Base-by-base conservation (phyloP, 2,797 vertebrate genomes). In the Euthynnus affinis region DNA sequence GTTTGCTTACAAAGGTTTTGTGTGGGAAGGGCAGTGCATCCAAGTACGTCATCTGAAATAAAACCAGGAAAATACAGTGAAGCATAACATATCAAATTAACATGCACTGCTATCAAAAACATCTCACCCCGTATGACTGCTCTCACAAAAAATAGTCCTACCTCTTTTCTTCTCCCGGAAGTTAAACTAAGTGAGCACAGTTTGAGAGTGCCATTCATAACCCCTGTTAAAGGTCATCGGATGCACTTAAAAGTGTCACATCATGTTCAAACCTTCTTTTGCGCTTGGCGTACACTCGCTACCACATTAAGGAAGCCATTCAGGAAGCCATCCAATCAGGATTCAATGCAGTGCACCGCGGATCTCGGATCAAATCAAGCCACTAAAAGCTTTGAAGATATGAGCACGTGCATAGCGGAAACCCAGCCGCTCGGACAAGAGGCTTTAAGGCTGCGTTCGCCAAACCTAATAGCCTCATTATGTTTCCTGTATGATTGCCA, bases 391-490 rank as follows among this genome's bases (percentile, higher is more conserved):
- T 89, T 83, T 82, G 74, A 83, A 83, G 80, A 78, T 51, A 29
- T 9, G 56, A 42, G 72, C 74, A 4, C 2, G 66, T 80, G 80
- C 63, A 6, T 2, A 56, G 81, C 44, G 57, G 74, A 79, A 81
- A 77, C 49, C 71, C 63, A 71, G 73, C 76, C 69, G 29, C 58
- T 63, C 20, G 46, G 66, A 86, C 71, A 49, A 78, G 80, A 71
- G 80, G 69, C 78, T 84, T 81, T 68, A 80, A 87, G 76, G 75
- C 82, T 76, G 80, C 58, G 1, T 68, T 77, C 17, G 34, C 76
- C 81, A 81, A 87, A 80, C 73, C 65, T 88, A 92, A 92, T 91
- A 84, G 90, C 77, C 84, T 93, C 87, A 83, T 93, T 93, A 90
- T 79, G 85, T 81, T 86, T 55, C 83, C 73, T 73, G 81, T 88